A percentile compares a stretch with the other conserved stretches of the same genome.
These are phyloP conservation scores for Timema podura DNA, from an alignment of 2,888 invertebrate species.

Conservation along the genomic window DNA sequence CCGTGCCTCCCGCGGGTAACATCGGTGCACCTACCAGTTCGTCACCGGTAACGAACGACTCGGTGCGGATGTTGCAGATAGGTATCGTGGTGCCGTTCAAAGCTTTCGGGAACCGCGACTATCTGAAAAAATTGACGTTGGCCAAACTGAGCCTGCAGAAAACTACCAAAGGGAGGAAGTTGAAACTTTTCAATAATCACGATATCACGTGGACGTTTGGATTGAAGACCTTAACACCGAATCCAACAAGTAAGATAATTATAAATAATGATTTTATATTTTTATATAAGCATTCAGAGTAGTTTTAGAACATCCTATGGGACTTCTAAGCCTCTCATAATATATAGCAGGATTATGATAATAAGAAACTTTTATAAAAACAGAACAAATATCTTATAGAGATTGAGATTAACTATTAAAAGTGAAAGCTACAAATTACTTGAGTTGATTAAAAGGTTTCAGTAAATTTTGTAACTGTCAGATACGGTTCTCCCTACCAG, in stretches of 20 bases:
- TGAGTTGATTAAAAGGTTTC: too few species aligned
- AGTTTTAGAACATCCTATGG: too few species aligned
- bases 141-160: constrained; percentile 46
- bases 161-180: constrained; percentile 46
- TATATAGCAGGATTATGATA: too few species aligned
- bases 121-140: neutral
- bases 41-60: neutral
- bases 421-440: too few species aligned
- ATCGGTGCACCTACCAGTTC: neutral
- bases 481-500: too few species aligned
- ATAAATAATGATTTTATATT: too few species aligned
- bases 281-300: too few species aligned
- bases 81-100: neutral
- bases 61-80: neutral
- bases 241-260: constrained; percentile 60
- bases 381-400: too few species aligned
- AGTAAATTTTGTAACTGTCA: too few species aligned
- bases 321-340: too few species aligned
- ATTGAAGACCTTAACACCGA: constrained; percentile 67
- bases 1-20: neutral
- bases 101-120: neutral
- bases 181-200: constrained; percentile 60
- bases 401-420: too few species aligned
- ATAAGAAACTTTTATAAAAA: too few species aligned
- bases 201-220: constrained; percentile 58